These are phyloP conservation scores for Castor canadensis DNA, from an alignment of 2,113 vertebrate species.

Conservation along the genomic window DNA sequence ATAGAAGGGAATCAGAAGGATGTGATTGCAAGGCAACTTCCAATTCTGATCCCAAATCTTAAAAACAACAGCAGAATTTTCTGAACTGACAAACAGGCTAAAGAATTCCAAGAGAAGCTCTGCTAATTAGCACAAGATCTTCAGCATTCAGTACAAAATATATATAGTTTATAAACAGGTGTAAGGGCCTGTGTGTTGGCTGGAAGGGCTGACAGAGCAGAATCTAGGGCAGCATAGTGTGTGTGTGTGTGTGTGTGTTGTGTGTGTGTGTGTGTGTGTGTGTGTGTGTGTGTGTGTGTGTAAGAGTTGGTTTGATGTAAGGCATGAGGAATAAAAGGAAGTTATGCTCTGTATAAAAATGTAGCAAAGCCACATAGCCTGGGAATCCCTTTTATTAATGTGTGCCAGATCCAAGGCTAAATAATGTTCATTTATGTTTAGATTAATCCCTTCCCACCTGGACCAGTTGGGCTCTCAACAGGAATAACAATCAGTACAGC, in stretches of 20 bases:
- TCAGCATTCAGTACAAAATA: neutral
- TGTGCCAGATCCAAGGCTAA: neutral
- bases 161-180: neutral
- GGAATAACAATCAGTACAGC: neutral
- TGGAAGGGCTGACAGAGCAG: neutral
- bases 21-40: neutral
- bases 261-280: no score
- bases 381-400: neutral
- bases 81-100: neutral
- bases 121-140: neutral
- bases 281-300: no score
- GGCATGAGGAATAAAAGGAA: neutral
- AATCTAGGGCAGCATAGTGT: neutral
- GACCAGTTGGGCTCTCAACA: neutral
- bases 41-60: neutral
- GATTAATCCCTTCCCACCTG: neutral
- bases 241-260: neutral
- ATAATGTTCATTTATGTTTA: constrained; percentile 14
- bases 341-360: neutral
- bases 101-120: neutral
- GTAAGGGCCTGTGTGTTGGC: no score
- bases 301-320: neutral
- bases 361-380: neutral
- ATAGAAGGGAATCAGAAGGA: neutral
- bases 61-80: neutral